phyloP scores from a whole-genome alignment of 2,797 vertebrate species.

The Coregonus ussuriensis region DNA sequence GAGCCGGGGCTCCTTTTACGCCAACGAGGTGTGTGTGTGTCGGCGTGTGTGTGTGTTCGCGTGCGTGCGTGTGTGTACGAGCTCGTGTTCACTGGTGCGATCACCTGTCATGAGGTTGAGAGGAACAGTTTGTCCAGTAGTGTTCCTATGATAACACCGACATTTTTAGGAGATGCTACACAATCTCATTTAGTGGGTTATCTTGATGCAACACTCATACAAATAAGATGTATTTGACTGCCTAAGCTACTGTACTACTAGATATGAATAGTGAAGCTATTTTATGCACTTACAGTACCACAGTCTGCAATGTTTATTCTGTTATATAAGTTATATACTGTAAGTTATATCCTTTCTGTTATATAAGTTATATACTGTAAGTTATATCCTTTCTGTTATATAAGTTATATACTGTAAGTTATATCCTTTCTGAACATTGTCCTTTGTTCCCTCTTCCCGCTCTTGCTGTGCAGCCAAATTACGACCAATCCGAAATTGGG shows the following conservation, averaged over 20 bases:
- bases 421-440: neutral
- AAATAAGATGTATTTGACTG: neutral
- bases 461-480: conserved; percentile 74
- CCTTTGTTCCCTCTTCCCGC: neutral
- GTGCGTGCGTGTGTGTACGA: neutral
- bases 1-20: conserved; percentile 69
- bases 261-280: neutral
- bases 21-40: conserved; percentile 71
- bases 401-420: no score
- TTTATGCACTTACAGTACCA: neutral
- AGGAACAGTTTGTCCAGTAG: conserved; percentile 13
- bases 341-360: no score
- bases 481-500: conserved; percentile 81
- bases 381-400: neutral
- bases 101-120: neutral
- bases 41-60: no score
- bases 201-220: neutral
- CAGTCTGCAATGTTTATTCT: neutral
- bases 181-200: neutral
- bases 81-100: neutral
- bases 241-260: no score
- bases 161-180: neutral
- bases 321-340: neutral
- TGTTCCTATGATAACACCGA: conserved; percentile 15
- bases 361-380: no score